phyloP scores from a whole-genome alignment of 2,797 vertebrate species.

The Enteromius anoplus region DNA sequence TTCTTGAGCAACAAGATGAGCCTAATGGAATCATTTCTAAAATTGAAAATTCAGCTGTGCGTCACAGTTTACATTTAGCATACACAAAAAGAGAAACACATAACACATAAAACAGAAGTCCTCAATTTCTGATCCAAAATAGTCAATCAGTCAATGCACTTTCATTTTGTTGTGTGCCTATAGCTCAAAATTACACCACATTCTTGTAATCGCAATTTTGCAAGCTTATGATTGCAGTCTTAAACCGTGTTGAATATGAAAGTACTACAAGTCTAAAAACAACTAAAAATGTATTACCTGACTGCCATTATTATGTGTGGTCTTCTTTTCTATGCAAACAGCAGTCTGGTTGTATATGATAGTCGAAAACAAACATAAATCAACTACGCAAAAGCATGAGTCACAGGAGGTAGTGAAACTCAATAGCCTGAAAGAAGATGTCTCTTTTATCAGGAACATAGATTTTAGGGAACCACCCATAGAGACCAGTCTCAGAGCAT shows the following conservation, averaged over 20 bases:
- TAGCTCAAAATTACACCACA: neutral
- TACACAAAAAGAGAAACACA: neutral
- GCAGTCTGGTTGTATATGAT: neutral
- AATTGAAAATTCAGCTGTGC: neutral
- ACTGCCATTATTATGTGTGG: neutral
- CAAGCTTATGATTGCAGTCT: neutral
- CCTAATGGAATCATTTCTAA: neutral
- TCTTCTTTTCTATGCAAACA: neutral
- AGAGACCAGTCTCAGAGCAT: neutral
- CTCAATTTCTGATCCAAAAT: neutral
- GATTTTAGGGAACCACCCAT: neutral
- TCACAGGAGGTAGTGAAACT: slow-evolving; percentile 46
- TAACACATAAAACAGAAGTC: neutral
- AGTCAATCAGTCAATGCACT: neutral
- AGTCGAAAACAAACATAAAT: neutral
- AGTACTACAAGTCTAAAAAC: neutral
- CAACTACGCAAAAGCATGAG: neutral
- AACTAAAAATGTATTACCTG: slow-evolving; percentile 38
- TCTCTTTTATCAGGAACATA: neutral
- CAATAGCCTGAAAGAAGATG: neutral
- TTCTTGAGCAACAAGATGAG: neutral
- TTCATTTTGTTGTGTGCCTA: neutral
- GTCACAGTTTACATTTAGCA: neutral
- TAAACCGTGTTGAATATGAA: neutral
- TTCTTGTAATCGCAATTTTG: neutral